Evolutionary conservation across 1,140 invertebrate species (phyloP).

Genomic region (Bombus haemorrhoidalis): DNA sequence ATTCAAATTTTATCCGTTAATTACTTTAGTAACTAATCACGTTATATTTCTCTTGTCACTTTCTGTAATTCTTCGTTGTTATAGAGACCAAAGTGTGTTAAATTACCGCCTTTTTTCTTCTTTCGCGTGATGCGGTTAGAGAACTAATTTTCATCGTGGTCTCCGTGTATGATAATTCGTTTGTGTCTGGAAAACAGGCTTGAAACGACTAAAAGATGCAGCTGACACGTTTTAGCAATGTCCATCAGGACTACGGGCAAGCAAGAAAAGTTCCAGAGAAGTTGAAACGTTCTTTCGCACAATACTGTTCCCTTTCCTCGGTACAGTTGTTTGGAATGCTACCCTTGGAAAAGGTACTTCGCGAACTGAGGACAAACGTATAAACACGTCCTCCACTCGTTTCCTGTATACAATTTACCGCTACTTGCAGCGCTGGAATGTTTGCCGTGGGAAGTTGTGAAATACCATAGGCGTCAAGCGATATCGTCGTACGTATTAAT

Average conservation of each 20-base stretch:
- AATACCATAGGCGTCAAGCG: not conserved
- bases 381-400: constrained; percentile 11
- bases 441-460: not conserved
- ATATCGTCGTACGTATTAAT: not conserved
- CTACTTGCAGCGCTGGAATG: not conserved
- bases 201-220: not conserved
- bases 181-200: not conserved
- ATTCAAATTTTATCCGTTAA: not conserved
- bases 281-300: not conserved
- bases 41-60: not conserved
- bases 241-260: not conserved
- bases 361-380: not conserved
- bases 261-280: constrained; percentile 1
- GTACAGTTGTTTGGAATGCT: not conserved
- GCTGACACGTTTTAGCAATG: not conserved
- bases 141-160: not conserved
- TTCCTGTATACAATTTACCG: constrained; percentile 18
- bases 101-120: not conserved
- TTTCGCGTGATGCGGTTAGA: too few species aligned
- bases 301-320: not conserved
- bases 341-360: not conserved
- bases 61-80: not conserved
- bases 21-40: not conserved
- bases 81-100: not conserved
- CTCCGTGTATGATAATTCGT: not conserved